phyloP scores from a whole-genome alignment of 2,797 vertebrate species.

The Anguilla obscura region DNA sequence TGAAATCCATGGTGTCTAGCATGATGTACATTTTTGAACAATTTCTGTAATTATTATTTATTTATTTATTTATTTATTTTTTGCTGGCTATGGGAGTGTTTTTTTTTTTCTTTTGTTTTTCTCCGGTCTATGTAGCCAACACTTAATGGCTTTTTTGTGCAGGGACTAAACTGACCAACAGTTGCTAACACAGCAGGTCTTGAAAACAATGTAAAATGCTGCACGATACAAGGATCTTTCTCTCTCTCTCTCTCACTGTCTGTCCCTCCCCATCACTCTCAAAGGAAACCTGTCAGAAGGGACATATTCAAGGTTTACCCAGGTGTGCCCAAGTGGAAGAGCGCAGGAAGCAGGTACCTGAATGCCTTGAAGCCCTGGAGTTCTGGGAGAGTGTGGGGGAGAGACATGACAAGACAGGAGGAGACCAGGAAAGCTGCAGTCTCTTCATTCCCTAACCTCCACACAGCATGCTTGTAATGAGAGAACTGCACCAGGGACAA shows the following conservation, averaged over 20 bases:
- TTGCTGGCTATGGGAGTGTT: no score
- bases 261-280: not conserved
- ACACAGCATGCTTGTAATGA: not conserved
- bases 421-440: not conserved
- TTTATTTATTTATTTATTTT: not conserved
- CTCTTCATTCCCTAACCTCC: not conserved
- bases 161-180: not conserved
- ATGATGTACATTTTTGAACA: not conserved
- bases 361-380: not conserved
- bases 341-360: not conserved
- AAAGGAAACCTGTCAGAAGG: not conserved
- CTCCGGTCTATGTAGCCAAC: not conserved
- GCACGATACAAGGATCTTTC: not conserved
- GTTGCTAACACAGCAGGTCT: not conserved
- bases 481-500: not conserved
- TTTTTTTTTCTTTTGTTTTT: not conserved
- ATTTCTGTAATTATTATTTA: not conserved
- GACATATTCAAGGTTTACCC: not conserved
- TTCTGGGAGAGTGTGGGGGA: not conserved
- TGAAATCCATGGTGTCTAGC: conserved; percentile 3
- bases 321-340: not conserved
- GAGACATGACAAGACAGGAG: not conserved
- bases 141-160: not conserved
- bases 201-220: not conserved
- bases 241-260: not conserved